A percentile compares a stretch with the other conserved stretches of the same genome.
These are phyloP conservation scores for Nematopogon swammerdamellus DNA, from an alignment of 2,888 invertebrate species.

Conservation along the genomic window DNA sequence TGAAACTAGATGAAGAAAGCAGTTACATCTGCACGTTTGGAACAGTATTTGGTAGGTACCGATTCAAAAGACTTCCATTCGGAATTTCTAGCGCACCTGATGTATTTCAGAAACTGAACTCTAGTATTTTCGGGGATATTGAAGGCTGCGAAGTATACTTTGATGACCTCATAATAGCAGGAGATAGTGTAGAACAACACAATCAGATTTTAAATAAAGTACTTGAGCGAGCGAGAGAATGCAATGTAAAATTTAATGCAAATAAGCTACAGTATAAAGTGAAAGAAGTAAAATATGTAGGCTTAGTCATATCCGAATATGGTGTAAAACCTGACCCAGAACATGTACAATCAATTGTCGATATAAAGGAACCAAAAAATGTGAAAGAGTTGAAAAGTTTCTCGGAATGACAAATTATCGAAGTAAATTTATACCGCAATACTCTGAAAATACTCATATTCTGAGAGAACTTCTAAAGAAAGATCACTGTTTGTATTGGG, in stretches of 20 bases:
- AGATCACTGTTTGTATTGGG: conserved; percentile 4
- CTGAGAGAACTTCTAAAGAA: background rate
- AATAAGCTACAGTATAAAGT: conserved; percentile 16
- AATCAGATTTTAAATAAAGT: conserved; percentile 14
- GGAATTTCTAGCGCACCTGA: conserved; percentile 14
- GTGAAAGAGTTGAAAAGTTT: conserved; percentile 15
- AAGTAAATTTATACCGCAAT: conserved; percentile 13
- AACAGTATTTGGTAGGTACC: conserved; percentile 7
- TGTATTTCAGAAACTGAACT: conserved; percentile 8
- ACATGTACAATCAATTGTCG: conserved; percentile 4
- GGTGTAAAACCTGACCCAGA: conserved; percentile 10
- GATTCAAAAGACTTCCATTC: conserved; percentile 11
- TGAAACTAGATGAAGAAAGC: conserved; percentile 6
- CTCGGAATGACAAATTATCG: conserved; percentile 17
- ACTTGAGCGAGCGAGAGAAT: conserved; percentile 13
- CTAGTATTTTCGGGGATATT: conserved; percentile 9
- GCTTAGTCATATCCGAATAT: conserved; percentile 12
- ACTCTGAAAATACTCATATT: conserved; percentile 9
- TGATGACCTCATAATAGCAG: conserved; percentile 16
- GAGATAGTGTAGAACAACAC: conserved; percentile 11
- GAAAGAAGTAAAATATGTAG: conserved; percentile 16
- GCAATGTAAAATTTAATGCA: conserved; percentile 19
- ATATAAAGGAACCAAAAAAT: conserved; percentile 12
- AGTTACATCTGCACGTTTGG: conserved; percentile 7
- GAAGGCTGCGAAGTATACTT: conserved; percentile 19